A percentile compares a stretch with the other conserved stretches of the same genome.
phyloP scores from a whole-genome alignment of 2,113 vertebrate genomes.

The Genyomyrus donnyi region DNA sequence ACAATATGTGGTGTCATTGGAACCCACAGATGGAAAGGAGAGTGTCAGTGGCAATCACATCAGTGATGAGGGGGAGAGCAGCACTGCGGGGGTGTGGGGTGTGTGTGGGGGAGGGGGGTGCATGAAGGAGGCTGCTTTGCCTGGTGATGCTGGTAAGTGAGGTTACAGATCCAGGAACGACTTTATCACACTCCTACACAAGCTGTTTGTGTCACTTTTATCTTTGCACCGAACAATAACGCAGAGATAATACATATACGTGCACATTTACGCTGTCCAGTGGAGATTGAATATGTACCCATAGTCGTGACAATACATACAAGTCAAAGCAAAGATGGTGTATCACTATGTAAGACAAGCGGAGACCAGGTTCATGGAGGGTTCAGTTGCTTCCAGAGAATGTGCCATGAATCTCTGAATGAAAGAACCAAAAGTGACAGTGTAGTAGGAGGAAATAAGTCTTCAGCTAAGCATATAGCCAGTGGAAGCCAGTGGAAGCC shows the following conservation, averaged over 20 bases:
- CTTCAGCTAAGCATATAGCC: background rate
- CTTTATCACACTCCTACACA: background rate
- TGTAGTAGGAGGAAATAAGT: background rate
- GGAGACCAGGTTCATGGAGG: background rate
- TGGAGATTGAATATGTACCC: background rate
- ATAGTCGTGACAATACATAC: background rate
- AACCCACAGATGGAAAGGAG: background rate
- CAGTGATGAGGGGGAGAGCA: background rate
- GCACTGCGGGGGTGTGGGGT: background rate
- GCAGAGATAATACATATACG: background rate
- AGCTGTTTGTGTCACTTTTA: background rate
- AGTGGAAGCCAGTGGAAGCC: background rate
- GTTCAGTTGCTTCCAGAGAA: background rate
- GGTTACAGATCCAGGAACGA: background rate
- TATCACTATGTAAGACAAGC: background rate
- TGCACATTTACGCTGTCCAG: background rate
- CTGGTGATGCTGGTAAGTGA: background rate
- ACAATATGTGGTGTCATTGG: background rate
- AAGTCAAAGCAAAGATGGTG: background rate
- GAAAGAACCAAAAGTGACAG: background rate
- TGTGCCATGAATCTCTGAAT: background rate
- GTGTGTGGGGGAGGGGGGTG: background rate
- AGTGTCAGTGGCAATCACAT: constrained; percentile 2
- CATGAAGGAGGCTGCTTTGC: background rate
- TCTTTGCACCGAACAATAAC: background rate